Conservation (phyloP, 2,888 invertebrate genomes). For the Villa cingulata region DNA sequence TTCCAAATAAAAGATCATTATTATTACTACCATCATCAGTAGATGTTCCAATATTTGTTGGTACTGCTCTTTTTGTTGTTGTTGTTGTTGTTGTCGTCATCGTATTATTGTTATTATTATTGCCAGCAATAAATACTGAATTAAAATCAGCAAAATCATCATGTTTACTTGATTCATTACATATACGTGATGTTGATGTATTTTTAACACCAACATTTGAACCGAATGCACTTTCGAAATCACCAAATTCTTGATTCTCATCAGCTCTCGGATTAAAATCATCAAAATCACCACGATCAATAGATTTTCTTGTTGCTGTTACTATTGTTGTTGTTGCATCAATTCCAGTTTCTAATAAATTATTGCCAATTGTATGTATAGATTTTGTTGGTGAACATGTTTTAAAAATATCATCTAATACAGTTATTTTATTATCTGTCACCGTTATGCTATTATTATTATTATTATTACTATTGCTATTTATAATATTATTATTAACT, state of each 20-base stretch:
- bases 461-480: slow-evolving; percentile 19
- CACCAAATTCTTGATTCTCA: slow-evolving; percentile 55
- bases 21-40: not conserved
- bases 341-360: not conserved
- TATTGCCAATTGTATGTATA: slow-evolving; percentile 19
- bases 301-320: slow-evolving; percentile 27
- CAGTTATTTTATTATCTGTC: slow-evolving; percentile 20
- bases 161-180: slow-evolving; percentile 15
- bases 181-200: not conserved
- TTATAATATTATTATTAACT: slow-evolving; percentile 15
- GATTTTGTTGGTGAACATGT: slow-evolving; percentile 33
- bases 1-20: slow-evolving; percentile 11
- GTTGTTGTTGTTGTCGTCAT: too few species aligned
- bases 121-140: slow-evolving; percentile 46
- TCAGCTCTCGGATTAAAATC: slow-evolving; percentile 37
- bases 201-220: slow-evolving; percentile 17
- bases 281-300: slow-evolving; percentile 37
- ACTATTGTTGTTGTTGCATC: not conserved
- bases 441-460: too few species aligned
- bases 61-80: too few species aligned
- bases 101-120: too few species aligned
- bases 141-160: slow-evolving; percentile 74
- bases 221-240: slow-evolving; percentile 60
- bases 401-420: slow-evolving; percentile 44
- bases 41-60: slow-evolving; percentile 12